Conservation (phyloP, 2,888 invertebrate species). For the Augochlorella aurata region DNA sequence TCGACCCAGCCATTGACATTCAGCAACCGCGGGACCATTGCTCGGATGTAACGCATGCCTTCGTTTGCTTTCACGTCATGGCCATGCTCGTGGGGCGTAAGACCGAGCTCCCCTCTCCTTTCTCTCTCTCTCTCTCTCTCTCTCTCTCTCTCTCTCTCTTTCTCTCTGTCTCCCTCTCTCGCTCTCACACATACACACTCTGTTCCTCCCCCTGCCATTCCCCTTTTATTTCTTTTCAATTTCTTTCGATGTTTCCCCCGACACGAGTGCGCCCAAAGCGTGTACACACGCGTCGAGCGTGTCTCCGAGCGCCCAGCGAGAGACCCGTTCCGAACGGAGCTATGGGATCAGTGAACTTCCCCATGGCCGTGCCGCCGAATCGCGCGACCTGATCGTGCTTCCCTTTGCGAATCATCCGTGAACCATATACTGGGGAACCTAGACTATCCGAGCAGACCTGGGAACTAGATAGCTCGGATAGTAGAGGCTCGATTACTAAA, state of each 20-base stretch:
- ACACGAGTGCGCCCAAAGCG: conserved; percentile 12
- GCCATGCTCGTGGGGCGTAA: conserved; percentile 55
- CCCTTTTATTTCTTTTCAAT: background rate
- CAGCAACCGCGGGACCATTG: conserved; percentile 47
- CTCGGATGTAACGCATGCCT: conserved; percentile 59
- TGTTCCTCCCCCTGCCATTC: background rate
- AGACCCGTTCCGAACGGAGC: conserved; percentile 52
- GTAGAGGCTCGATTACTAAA: no score
- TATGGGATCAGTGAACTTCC: conserved; percentile 69
- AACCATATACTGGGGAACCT: conserved; percentile 36
- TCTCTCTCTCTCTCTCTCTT: background rate
- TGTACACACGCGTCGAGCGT: conserved; percentile 3
- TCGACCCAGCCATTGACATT: conserved; percentile 59
- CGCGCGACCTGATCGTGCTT: conserved; percentile 22
- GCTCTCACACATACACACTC: no score
- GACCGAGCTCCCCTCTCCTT: conserved; percentile 34
- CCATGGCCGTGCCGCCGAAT: conserved; percentile 65
- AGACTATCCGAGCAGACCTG: background rate
- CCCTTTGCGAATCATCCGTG: conserved; percentile 57
- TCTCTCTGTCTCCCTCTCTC: conserved; percentile 11
- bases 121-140: background rate
- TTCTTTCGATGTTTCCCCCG: conserved; percentile 14
- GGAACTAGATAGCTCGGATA: no score
- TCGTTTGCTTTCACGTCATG: conserved; percentile 68
- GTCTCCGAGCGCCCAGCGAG: conserved; percentile 9